Evolutionary conservation across 2,797 vertebrate species (phyloP), one percentile per base, ranked within the genome.

Genomic region (Microctenopoma lineatum): DNA sequence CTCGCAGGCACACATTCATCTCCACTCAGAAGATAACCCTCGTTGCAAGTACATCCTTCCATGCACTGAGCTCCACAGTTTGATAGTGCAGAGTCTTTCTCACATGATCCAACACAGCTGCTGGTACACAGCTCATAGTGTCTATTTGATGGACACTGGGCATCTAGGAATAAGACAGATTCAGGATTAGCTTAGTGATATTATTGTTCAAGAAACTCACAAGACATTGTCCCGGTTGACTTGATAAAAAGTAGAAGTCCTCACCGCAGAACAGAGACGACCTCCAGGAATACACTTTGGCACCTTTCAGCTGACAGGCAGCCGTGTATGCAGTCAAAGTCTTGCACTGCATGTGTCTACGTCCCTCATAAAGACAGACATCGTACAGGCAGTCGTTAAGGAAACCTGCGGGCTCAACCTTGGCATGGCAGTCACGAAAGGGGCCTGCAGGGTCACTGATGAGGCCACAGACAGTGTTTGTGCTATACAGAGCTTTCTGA

Each of bases 11-110:
- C 85, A 0, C 96, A 96, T 7, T 73, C 53, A 0, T 81, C 77
- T 0, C 87, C 93, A 0, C 93, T 94, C 51, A 90, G 71, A 46
- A 94, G 80, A 0, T 92, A 92, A 26, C 94, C 93, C 0, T 87
- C 16, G 0, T 87, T 67, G 65, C 95, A 96, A 41, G 78, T 73
- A 4, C 94, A 96, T 42, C 89, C 90, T 74, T 96, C 95, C 42
- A 93, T 87, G 1, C 95, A 96, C 0, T 66, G 81, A 7, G 54
- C 80, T 4, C 0, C 18, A 66, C 95, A 96, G 7, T 62, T 0
- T 4, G 82, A 0, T 0, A 84, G 79, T 0, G 26, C 36, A 0
- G 81, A 62, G 0, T 21, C 34, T 1, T 84, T 12, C 0, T 86
- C 57, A 77, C 95, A 96, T 0, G 93, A 89, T 5, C 79, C 50